phyloP scores from a whole-genome alignment of 2,113 vertebrate species.

The Rhinolophus ferrumequinum region DNA sequence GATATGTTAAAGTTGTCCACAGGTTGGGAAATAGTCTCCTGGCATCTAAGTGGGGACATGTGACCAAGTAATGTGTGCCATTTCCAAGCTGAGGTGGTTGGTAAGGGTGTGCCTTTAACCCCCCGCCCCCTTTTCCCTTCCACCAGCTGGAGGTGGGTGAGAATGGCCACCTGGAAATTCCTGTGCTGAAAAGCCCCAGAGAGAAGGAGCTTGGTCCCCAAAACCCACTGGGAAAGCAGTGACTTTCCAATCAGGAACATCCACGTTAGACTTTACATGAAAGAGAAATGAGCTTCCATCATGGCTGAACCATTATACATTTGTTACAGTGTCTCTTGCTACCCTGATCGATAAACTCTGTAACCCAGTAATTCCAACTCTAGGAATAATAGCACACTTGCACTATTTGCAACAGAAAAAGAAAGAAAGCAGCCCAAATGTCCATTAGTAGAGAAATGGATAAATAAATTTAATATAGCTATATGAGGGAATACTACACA shows the following conservation, averaged over 20 bases:
- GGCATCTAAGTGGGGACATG: neutral
- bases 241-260: neutral
- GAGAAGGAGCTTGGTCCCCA: neutral
- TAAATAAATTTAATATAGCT: neutral
- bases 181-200: neutral
- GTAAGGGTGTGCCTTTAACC: neutral
- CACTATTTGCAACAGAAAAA: neutral
- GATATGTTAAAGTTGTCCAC: neutral
- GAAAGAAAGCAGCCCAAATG: neutral
- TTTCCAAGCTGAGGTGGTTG: neutral
- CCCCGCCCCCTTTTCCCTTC: neutral
- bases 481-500: neutral
- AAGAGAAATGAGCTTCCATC: neutral
- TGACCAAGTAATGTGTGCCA: neutral
- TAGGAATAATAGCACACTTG: neutral
- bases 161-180: neutral
- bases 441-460: neutral
- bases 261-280: neutral
- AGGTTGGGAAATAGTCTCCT: neutral
- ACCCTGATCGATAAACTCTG: neutral
- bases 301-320: neutral
- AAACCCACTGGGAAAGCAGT: neutral
- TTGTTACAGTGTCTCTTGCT: neutral
- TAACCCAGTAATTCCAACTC: neutral
- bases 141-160: neutral